Base-by-base conservation (phyloP, 2,113 vertebrate species). In the Pavo muticus region DNA sequence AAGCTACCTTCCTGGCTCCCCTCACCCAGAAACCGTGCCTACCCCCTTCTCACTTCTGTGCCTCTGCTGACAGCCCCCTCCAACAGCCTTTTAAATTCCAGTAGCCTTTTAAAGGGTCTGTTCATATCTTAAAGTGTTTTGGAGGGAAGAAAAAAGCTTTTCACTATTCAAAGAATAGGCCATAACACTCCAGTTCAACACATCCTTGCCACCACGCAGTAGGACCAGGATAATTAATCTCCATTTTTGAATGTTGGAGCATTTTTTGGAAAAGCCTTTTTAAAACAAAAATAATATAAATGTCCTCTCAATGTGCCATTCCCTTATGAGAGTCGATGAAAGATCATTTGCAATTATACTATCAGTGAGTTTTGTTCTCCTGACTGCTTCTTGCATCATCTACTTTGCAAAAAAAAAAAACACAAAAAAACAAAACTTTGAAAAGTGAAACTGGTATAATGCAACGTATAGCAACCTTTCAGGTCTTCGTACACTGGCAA, bases 111-210 rank as follows among this genome's bases (percentile, higher is more conserved):
- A 68, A 76, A 52, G 3, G 23, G 4, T 52, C 8, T 20, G 37
- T 78, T 80, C 81, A 6, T n/a, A 37, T 32, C 27, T 74, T 68
- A 9, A 37, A 74, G 70, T 35, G 11, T 70, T 75, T 78, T 25
- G 32, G 23, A 50, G 50, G 24, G 39, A 88, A 72, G 11, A 40
- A 52, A 18, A 39, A 84, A 63, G 3, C 14, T 74, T 82, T 76
- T 76, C 37, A 45, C 3, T 3, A 54, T 64, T 40, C 32, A 39
- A 35, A 85, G n/a, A 24, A 30, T 54, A 47, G 61, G 27, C 24
- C 15, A 3, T 64, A 57, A 40, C 17, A 73, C 14, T 37, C 20
- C 59, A 50, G 16, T 68, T 63, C 0, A 0, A 24, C 18, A 13
- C 2, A 1, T 57, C 7, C 17, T 63, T 68, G n/a, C 77, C n/a